These are phyloP conservation scores for Drosophila atripex DNA, from an alignment of 2,888 invertebrate genomes.

Conservation along the genomic window DNA sequence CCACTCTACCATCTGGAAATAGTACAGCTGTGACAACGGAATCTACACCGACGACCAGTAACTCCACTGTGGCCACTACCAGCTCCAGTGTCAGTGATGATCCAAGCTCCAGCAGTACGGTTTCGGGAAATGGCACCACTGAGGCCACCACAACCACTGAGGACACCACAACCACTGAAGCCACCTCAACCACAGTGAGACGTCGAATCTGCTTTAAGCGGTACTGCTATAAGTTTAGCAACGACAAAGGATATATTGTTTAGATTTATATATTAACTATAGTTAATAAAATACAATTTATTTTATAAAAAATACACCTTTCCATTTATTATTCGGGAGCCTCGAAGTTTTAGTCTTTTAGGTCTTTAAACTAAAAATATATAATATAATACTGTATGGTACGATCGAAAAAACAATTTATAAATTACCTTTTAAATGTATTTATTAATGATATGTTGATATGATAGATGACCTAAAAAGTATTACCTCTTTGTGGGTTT, in stretches of 20 bases:
- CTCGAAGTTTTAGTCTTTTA: too few relatives aligned
- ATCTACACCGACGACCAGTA: not conserved
- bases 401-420: too few relatives aligned
- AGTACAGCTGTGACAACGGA: constrained; percentile 27
- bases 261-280: constrained; percentile 12
- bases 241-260: constrained; percentile 62
- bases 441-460: too few relatives aligned
- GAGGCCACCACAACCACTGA: constrained; percentile 13
- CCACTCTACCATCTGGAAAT: constrained; percentile 1
- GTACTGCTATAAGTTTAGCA: constrained; percentile 62
- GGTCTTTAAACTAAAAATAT: too few relatives aligned
- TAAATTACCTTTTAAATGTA: too few relatives aligned
- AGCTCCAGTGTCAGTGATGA: constrained; percentile 2
- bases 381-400: too few relatives aligned
- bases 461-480: too few relatives aligned
- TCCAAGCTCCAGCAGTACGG: constrained; percentile 11
- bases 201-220: constrained; percentile 66
- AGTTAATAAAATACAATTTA: constrained; percentile 7
- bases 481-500: too few relatives aligned
- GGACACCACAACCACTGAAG: not conserved
- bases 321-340: too few relatives aligned
- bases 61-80: constrained; percentile 9
- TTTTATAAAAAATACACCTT: not conserved
- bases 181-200: constrained; percentile 13
- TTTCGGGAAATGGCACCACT: not conserved